Percentiles rank a stretch among this genome's conserved stretches.
These are phyloP conservation scores for Cyphomyrus discorhynchus DNA, from an alignment of 2,113 vertebrate species.

Conservation along the genomic window DNA sequence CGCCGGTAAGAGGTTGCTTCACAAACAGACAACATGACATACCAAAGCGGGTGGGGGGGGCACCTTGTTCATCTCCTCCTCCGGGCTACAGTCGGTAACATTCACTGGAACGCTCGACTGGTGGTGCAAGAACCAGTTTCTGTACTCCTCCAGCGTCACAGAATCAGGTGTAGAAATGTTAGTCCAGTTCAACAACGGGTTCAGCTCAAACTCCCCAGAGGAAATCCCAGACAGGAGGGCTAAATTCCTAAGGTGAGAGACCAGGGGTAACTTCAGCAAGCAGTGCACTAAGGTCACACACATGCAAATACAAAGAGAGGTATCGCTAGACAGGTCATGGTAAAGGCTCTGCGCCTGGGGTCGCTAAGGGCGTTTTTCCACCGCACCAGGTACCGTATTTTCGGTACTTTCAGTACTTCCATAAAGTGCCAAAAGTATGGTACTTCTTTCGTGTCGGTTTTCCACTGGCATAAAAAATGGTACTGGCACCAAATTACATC, in stretches of 20 bases:
- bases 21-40: neutral
- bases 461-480: too few relatives aligned
- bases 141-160: slow-evolving; percentile 44
- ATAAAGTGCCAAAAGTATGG: too few relatives aligned
- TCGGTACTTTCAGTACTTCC: too few relatives aligned
- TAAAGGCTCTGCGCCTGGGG: neutral
- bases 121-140: slow-evolving; percentile 48
- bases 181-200: neutral
- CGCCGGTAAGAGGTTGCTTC: neutral
- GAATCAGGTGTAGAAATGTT: slow-evolving; percentile 33
- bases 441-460: too few relatives aligned
- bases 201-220: neutral
- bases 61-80: slow-evolving; percentile 67
- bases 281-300: neutral
- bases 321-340: neutral
- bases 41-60: neutral
- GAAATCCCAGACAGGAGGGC: slow-evolving; percentile 31
- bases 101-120: neutral
- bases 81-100: slow-evolving; percentile 51
- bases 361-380: too few relatives aligned
- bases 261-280: neutral
- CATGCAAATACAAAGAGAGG: neutral
- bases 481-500: too few relatives aligned
- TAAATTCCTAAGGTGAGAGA: slow-evolving; percentile 52
- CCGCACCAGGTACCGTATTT: too few relatives aligned